A percentile compares a stretch with the other conserved stretches of the same genome.
Evolutionary conservation across 2,113 vertebrate species (phyloP).

Genomic region (Vulpes vulpes): DNA sequence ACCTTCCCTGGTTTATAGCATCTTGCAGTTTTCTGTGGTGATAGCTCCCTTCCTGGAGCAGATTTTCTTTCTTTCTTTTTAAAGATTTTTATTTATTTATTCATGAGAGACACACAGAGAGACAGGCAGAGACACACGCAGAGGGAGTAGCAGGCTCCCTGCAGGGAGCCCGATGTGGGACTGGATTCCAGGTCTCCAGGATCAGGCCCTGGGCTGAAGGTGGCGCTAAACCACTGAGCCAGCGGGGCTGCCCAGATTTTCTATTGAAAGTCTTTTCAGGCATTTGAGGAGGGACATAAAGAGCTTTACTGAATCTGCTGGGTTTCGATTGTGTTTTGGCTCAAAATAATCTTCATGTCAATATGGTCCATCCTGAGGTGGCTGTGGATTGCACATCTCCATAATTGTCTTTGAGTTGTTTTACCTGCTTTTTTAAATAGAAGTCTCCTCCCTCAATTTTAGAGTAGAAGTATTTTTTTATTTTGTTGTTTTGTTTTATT

Average conservation of each 20-base stretch:
- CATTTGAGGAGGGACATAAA: neutral
- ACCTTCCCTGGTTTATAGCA: neutral
- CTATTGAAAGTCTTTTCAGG: neutral
- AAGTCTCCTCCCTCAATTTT: neutral
- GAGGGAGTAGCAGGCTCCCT: too few relatives aligned
- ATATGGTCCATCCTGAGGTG: neutral
- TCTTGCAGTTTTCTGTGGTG: neutral
- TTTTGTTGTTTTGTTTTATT: neutral
- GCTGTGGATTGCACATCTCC: neutral
- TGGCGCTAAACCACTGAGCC: too few relatives aligned
- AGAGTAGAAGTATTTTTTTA: neutral
- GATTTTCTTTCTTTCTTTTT: neutral
- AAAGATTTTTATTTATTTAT: too few relatives aligned
- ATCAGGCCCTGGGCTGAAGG: too few relatives aligned
- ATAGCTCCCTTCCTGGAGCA: neutral
- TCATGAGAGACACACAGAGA: too few relatives aligned
- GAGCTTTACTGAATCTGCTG: neutral
- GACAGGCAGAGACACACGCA: too few relatives aligned
- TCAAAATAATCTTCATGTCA: neutral
- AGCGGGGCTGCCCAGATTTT: neutral
- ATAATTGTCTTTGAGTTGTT: neutral
- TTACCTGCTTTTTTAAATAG: neutral
- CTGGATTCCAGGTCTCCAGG: too few relatives aligned
- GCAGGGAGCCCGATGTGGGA: too few relatives aligned
- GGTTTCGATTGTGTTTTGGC: neutral